Evolutionary conservation across 2,113 vertebrate genomes (phyloP).

Genomic region (Rhipidura dahli): DNA sequence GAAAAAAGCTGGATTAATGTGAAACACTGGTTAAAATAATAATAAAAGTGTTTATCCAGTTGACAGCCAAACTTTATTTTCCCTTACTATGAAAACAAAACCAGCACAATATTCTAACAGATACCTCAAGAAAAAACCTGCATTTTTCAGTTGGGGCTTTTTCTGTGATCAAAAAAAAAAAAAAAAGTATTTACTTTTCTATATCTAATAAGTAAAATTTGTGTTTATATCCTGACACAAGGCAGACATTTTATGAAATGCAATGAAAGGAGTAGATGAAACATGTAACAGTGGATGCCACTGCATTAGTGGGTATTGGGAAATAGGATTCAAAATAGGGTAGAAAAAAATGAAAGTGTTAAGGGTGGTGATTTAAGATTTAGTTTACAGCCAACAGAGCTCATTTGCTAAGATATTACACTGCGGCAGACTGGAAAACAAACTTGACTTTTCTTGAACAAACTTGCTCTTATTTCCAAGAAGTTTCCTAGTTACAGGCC

Average conservation of each 20-base stretch:
- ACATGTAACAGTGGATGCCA: accelerated
- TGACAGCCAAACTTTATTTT: not conserved
- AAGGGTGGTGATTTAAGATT: not conserved
- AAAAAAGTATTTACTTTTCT: not conserved
- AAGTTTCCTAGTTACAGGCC: not conserved
- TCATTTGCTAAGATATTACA: not conserved
- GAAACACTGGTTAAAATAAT: not conserved
- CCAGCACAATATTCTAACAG: not conserved
- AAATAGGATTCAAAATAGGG: not conserved
- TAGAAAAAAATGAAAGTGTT: not conserved
- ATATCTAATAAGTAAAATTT: not conserved
- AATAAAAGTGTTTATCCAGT: not conserved
- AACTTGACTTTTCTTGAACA: not conserved
- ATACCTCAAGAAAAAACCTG: not conserved
- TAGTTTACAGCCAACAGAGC: not conserved
- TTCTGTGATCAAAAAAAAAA: not conserved
- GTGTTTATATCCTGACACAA: not conserved
- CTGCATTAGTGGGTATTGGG: not conserved
- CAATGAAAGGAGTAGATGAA: not conserved
- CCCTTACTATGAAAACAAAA: not conserved
- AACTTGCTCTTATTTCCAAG: not conserved
- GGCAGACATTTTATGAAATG: not conserved
- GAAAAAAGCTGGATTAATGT: not conserved
- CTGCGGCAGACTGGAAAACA: not conserved
- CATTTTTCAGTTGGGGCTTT: accelerated